Evolutionary conservation across 1,140 invertebrate species (phyloP), one percentile per base, ranked within the genome.

Genomic region (Monomorium pharaonis): DNA sequence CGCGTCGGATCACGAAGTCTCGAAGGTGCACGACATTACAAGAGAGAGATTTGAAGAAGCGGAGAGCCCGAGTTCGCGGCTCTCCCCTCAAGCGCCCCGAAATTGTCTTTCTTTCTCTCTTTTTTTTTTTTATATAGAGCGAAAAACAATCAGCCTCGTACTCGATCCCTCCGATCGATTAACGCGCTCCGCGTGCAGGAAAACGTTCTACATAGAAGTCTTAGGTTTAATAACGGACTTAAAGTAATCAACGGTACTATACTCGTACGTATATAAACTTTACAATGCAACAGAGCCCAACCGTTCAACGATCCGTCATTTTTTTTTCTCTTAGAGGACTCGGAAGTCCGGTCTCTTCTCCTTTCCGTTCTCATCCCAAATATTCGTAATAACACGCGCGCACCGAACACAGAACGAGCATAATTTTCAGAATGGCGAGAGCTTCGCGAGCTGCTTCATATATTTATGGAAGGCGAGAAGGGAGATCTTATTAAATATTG

Each of bases 231-330:
- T 91, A 92, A 93, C 89, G 92, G 91, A 90, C 87, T 92, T 93
- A 93, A 92, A 92, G 80, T 92, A 93, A 93, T 92, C 88, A 93
- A 93, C 92, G 91, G 76, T 84, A 78, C 89, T 92, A 90, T 74
- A 56, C 84, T 90, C 86, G 89, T 92, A 92, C 88, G 85, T 92
- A 93, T 81, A 81, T 92, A 92, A 93, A 93, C 90, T 92, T 92
- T 93, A 92, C 92, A 93, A 92, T 90, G 86, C 87, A 93, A 92
- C 91, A 92, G 91, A 92, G 92, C 87, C 89, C 88, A 92, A 92
- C 92, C 58, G 81, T 88, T n/a, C 58, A 63, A 76, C 81, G 62
- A 27, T 30, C 42, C 54, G 54, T 24, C n/a, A n/a, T n/a, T n/a
- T n/a, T n/a, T n/a, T n/a, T n/a, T n/a, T n/a, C 14, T 63, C 54